Percentiles rank a stretch among this genome's conserved stretches.
phyloP scores from a whole-genome alignment of 1,140 invertebrate species.

The Mercenaria mercenaria region DNA sequence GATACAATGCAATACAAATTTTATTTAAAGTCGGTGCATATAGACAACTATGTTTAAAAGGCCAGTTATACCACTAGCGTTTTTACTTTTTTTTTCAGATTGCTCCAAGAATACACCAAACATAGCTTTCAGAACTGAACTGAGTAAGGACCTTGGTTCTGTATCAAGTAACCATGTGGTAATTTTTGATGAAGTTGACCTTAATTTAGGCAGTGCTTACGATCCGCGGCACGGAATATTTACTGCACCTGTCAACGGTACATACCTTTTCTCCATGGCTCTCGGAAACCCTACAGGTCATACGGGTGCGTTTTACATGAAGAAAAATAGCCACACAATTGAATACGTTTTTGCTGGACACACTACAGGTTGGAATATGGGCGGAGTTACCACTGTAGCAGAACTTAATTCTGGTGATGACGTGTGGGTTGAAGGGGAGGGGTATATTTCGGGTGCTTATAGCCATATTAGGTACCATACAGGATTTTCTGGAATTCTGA shows the following conservation, averaged over 20 bases:
- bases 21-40: too few relatives aligned
- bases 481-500: not conserved
- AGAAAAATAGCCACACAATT: not conserved
- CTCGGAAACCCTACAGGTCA: not conserved
- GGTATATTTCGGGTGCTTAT: not conserved
- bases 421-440: constrained; percentile 24
- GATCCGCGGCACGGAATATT: not conserved
- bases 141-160: not conserved
- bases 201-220: constrained; percentile 38
- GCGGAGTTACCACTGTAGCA: not conserved
- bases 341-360: constrained; percentile 21
- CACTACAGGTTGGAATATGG: constrained; percentile 35
- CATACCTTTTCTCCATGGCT: constrained; percentile 20
- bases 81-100: too few relatives aligned
- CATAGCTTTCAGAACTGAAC: not conserved
- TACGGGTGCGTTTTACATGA: not conserved
- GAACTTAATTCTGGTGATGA: not conserved
- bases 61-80: too few relatives aligned
- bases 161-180: not conserved
- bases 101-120: not conserved
- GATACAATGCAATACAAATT: too few relatives aligned
- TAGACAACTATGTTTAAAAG: too few relatives aligned
- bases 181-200: constrained; percentile 4
- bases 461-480: not conserved
- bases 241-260: constrained; percentile 20